Evolutionary conservation across 2,888 invertebrate genomes (phyloP), one percentile per base, ranked within the genome.

Genomic region (Calephelis perditalis): DNA sequence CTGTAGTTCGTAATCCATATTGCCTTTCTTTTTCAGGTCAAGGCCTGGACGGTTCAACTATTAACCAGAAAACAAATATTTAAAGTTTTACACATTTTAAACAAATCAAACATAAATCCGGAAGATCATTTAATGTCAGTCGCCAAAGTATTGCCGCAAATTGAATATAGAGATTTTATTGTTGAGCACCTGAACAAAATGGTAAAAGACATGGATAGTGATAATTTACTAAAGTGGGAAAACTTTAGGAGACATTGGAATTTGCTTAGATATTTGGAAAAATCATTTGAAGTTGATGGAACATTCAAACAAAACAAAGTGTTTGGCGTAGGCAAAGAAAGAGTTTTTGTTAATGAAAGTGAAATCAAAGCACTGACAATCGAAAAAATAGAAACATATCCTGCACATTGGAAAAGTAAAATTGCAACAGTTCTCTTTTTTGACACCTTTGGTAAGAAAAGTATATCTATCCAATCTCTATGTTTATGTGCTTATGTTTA

Each of bases 101-200:
- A 85, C 63, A 94, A 94, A 79, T 91, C 92, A n/a, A 91, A 91
- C 64, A 85, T 92, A 63, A 91, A 92, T 72, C 91, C 94, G 11
- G 80, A 88, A 60, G 84, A 86, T 47, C 92, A 93, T 71, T 83
- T 94, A 57, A 87, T 90, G 74, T 77, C 81, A 9, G 79, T 93
- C 55, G 94, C 94, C 12, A 78, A 91, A 65, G 92, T 92, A 57
- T 93, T 93, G 47, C 78, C 84, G 46, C 91, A 93, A 65, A 90
- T 91, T 65, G 86, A 87, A 43, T 82, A 94, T 57, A 89, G 94
- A 70, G 93, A 94, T 69, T 93, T 94, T 68, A 91, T 96, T 67
- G 92, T 94, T 15, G 92, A 93, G 58, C 92, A 95, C 74, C 78
- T 96, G 62, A 88, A 91, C 54, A 92, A 92, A 65, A 82, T 88